Base-by-base conservation (phyloP, 2,113 vertebrate genomes). In the Perca flavescens region DNA sequence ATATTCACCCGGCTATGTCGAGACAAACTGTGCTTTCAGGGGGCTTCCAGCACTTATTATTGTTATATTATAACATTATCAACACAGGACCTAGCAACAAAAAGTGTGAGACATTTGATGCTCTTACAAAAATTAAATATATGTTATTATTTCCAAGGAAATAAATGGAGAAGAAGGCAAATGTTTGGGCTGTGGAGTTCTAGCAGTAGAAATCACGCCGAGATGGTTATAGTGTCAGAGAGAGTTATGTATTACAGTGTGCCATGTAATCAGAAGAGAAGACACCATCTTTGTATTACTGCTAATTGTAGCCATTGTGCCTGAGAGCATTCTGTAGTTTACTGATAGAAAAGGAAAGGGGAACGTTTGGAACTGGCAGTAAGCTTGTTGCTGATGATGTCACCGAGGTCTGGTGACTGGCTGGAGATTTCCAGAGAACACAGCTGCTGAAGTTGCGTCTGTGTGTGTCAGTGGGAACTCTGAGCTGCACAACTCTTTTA, bases 391-490 rank as follows among this genome's bases (percentile, higher is more conserved):
- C 65, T 53, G 47, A 58, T 47, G 21, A 2, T 3, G 19, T 56
- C 68, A 49, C 49, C 49, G 12, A 43, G 4, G 22, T 66, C 19
- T 13, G 47, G 46, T 40, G 34, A 73, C 34, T 65, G 53, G 52
- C 53, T 50, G 5, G 19, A 31, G 50, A 62, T 52, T 64, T 61
- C 4, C 43, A 54, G 62, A 11, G 43, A 73, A 50, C 28, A 40
- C 28, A 40, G 40, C 17, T 47, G 62, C 43, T 80, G 67, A 43
- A 67, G 53, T 46, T 7, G 15, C 9, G 2, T 69, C 40, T 68
- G 0, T 34, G 1, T 64, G 68, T 72, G 61, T 74, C 56, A 58
- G 67, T 63, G 70, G 70, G 80, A 17, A 73, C 78, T 73, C 56
- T 63, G 34, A 80, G 53, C 63, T 62, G 63, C 66, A 72, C 69